Base-by-base conservation (phyloP, 2,888 invertebrate species). In the Lithophane ornitopus region DNA sequence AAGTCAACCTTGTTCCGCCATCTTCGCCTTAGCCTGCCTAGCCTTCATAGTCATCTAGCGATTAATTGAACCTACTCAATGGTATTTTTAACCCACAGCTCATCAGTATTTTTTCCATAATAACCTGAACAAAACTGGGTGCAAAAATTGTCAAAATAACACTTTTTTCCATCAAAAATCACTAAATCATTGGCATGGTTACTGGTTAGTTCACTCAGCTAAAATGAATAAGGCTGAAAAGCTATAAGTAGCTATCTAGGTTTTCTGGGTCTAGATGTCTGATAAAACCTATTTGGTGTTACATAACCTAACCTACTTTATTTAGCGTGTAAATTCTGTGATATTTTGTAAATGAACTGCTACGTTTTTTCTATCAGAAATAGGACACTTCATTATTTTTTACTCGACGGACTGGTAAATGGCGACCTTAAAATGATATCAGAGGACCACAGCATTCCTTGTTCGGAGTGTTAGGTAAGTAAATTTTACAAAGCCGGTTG, bases 251-350 rank as follows among this genome's bases (percentile, higher is more conserved):
- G 61, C 39, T 49, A 19, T 44, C 34, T 63, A 49, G 44, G n/a
- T 26, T 1, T 16, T 76, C 41, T 22, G 26, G 14, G 9, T 26
- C 41, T 52, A 82, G 76, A 77, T 58, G 26, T 26, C 7, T 11
- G 77, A 82, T 77, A 77, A 77, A 14, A 76, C 41, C 49, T 19
- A 63, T 76, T 76, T 76, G 26, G 26, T 41, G 76, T 77, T 81
- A 75, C 46, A 41, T 26, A 75, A 75, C 41, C 49, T 63, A 82
- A 63, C 76, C 56, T 41, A 76, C 62, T 52, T 77, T 82, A 82
- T 76, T 76, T 11, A 63, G 39, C 56, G 82, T 39, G n/a, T 52
- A 77, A 82, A 76, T 58, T 34, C n/a, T 22, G 76, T 56, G 26
- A 75, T 82, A 77, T 56, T 77, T 77, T 41, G 62, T 76, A 56